Conservation (phyloP, 2,888 invertebrate species). For the Bellardia pandia region DNA sequence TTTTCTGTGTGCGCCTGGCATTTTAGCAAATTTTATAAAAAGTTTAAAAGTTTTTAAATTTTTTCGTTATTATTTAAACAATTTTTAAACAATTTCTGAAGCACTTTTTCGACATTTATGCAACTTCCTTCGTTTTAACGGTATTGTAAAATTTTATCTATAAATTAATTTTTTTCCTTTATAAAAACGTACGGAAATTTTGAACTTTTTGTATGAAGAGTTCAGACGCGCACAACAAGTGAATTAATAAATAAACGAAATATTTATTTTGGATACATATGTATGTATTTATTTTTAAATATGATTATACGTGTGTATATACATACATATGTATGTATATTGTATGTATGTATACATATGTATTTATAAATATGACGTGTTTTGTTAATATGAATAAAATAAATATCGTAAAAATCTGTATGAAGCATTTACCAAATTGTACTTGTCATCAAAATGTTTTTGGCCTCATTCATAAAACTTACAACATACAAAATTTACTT, state of each 20-base stretch:
- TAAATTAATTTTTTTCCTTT: slow-evolving; percentile 15
- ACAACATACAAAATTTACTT: too few relatives aligned
- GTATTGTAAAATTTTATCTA: slow-evolving; percentile 15
- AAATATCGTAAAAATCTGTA: too few relatives aligned
- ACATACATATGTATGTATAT: too few relatives aligned
- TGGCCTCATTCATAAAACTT: too few relatives aligned
- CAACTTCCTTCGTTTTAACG: not conserved
- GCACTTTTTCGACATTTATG: slow-evolving; percentile 10
- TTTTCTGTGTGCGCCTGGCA: slow-evolving; percentile 77
- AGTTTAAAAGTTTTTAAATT: slow-evolving; percentile 80
- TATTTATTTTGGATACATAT: not conserved
- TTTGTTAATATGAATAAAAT: too few relatives aligned
- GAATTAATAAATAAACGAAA: not conserved
- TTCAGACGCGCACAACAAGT: slow-evolving; percentile 35
- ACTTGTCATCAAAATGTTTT: too few relatives aligned
- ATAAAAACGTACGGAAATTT: slow-evolving; percentile 57
- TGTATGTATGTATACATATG: too few relatives aligned
- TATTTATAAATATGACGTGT: too few relatives aligned
- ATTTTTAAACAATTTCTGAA: slow-evolving; percentile 10
- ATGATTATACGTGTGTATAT: too few relatives aligned
- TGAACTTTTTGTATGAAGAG: slow-evolving; percentile 65
- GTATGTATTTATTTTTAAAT: not conserved
- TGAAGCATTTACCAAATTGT: too few relatives aligned
- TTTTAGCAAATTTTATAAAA: slow-evolving; percentile 82
- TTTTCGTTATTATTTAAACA: slow-evolving; percentile 54